Evolutionary conservation across 2,888 invertebrate species (phyloP), one percentile per base, ranked within the genome.

Genomic region (Tetanocera ferruginea): DNA sequence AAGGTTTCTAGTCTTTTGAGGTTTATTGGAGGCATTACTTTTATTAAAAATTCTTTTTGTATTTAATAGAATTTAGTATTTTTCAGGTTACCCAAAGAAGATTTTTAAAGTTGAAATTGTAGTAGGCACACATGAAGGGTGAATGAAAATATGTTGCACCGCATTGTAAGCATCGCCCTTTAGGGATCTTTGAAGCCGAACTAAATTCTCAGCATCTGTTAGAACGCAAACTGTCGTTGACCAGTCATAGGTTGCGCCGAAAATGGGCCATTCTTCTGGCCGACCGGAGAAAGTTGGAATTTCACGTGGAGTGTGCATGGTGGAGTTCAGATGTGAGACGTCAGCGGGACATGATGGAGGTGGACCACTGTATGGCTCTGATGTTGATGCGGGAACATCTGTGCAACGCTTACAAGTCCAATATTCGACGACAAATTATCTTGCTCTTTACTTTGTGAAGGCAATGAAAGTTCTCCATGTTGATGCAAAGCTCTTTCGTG

Each of bases 81-180:
- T 80, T 43, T 79, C 79, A 5, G 80, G 79, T 67, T 80, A 79
- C 0, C 78, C 80, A 57, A 76, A 80, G 5, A 79, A 66, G 2
- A 80, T 52, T 51, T 77, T 79, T 28, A 80, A 34, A 11, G 76
- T 80, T 0, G 71, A 74, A 17, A 80, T 78, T 6, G 78, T 78
- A 55, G 78, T 71, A 19, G 70, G 28, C 2, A 80, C 77, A 52
- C 78, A 80, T 8, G 76, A 78, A 2, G 79, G 75, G 17, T 78
- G 77, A 5, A 78, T 43, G 3, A 76, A 64, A 2, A 78, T 64
- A 49, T 69, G 62, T 57, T 79, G 67, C 1, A 78, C 78, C 28
- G 76, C 19, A n/a, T 62, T 64, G 37, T 72, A 51, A 1, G 72
- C 78, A 28, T 78, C 66, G 3, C 76, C 78, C 5, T 62, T 37